These are phyloP conservation scores for Porites evermanni DNA, from an alignment of 92 coral and sea anemone genomes.

Conservation along the genomic window DNA sequence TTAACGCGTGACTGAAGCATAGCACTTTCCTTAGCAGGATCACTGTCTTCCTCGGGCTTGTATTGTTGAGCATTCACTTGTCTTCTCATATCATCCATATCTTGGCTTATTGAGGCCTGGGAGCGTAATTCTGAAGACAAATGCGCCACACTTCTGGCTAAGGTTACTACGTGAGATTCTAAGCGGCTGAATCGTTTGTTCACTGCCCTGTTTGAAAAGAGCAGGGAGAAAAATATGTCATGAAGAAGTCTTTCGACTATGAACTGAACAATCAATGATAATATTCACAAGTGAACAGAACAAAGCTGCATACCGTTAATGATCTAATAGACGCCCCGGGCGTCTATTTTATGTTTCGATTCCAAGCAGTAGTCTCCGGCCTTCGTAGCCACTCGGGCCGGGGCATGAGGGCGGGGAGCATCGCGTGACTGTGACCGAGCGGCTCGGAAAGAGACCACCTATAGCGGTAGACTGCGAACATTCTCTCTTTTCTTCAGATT, in stretches of 20 bases:
- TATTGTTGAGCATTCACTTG: conserved; percentile 72
- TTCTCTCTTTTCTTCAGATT: too few species aligned
- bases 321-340: too few species aligned
- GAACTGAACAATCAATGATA: too few species aligned
- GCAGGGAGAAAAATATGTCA: not conserved
- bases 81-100: conserved; percentile 82
- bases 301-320: too few species aligned
- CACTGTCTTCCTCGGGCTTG: conserved; percentile 50
- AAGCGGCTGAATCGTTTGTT: conserved; percentile 90
- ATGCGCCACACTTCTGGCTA: conserved; percentile 96
- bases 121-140: conserved; percentile 93
- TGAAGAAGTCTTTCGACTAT: not conserved
- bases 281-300: too few species aligned
- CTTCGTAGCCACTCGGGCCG: too few species aligned
- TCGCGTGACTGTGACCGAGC: too few species aligned
- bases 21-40: conserved; percentile 39
- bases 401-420: too few species aligned
- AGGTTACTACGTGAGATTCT: conserved; percentile 94
- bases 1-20: conserved; percentile 70
- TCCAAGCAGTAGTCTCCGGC: too few species aligned
- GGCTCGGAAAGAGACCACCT: too few species aligned
- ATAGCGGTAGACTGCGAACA: too few species aligned
- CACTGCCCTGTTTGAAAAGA: conserved; percentile 73
- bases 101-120: conserved; percentile 88
- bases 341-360: too few species aligned